Evolutionary conservation across 2,888 invertebrate species (phyloP).

Genomic region (Fissipunctia ypsillon): DNA sequence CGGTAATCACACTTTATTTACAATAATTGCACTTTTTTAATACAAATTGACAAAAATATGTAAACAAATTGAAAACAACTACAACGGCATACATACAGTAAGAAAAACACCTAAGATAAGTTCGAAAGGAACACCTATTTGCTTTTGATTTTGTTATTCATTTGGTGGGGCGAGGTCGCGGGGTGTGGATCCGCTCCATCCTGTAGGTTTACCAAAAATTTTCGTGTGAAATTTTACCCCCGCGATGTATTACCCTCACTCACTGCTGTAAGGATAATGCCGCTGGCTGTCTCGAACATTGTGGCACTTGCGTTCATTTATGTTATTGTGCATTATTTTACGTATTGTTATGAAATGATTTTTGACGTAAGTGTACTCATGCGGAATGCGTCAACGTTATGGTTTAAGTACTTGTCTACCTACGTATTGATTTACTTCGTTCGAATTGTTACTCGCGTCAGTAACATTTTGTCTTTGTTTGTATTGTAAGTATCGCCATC

Average conservation of each 20-base stretch:
- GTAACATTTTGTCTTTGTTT: conserved; percentile 8
- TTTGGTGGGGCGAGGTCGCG: conserved; percentile 71
- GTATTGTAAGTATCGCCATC: background rate
- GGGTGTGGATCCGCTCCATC: conserved; percentile 60
- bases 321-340: conserved; percentile 61
- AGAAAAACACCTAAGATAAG: conserved; percentile 67
- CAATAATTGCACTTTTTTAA: background rate
- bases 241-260: conserved; percentile 52
- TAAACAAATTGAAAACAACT: conserved; percentile 21
- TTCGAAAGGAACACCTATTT: conserved; percentile 71
- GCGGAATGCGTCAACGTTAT: conserved; percentile 33
- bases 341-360: conserved; percentile 54
- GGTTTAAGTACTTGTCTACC: conserved; percentile 17
- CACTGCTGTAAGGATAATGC: conserved; percentile 62
- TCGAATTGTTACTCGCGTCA: conserved; percentile 16
- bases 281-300: conserved; percentile 58
- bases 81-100: conserved; percentile 23
- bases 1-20: background rate
- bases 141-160: conserved; percentile 83
- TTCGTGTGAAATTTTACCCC: conserved; percentile 68
- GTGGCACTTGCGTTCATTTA: conserved; percentile 58
- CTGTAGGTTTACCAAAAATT: conserved; percentile 68
- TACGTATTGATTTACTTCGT: conserved; percentile 40
- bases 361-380: conserved; percentile 54
- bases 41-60: background rate